Percentiles rank a stretch among this genome's conserved stretches.
phyloP scores from a whole-genome alignment of 2,113 vertebrate genomes.

The Urocitellus parryii region DNA sequence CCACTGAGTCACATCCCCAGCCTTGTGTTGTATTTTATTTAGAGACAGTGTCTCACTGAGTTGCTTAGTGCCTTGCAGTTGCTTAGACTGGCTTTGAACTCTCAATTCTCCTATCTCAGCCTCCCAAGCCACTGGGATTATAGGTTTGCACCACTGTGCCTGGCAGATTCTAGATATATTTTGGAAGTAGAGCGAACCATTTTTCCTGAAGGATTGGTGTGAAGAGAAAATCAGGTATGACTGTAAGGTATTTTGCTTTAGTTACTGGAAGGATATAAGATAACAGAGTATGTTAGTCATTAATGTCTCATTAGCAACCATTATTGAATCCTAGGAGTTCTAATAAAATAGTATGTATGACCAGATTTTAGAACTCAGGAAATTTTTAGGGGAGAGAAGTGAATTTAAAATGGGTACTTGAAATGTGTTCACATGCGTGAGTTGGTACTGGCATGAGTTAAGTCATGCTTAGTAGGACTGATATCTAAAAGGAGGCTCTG shows the following conservation, averaged over 20 bases:
- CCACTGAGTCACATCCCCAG: too few relatives aligned
- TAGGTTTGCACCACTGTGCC: too few relatives aligned
- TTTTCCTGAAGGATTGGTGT: background rate
- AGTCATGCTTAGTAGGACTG: background rate
- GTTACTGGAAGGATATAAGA: background rate
- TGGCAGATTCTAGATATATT: background rate
- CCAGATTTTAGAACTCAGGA: background rate
- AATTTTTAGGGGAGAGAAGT: slow-evolving; percentile 19
- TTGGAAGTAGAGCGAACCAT: background rate
- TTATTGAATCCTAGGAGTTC: background rate
- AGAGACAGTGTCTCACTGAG: too few relatives aligned
- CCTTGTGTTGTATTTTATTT: too few relatives aligned
- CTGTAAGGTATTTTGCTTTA: background rate
- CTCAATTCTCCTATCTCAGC: too few relatives aligned
- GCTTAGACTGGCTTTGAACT: too few relatives aligned
- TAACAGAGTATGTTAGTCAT: slow-evolving; percentile 3
- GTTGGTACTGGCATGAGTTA: background rate
- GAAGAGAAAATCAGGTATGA: background rate
- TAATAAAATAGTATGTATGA: slow-evolving; percentile 23
- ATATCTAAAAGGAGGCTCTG: background rate
- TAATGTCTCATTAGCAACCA: slow-evolving; percentile 20
- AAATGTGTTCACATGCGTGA: background rate
- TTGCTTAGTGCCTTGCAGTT: too few relatives aligned
- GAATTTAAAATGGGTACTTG: background rate
- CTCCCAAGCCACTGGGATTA: too few relatives aligned